Evolutionary conservation across 2,888 invertebrate species (phyloP), one percentile per base, ranked within the genome.

Genomic region (Podotricha telesiphe): DNA sequence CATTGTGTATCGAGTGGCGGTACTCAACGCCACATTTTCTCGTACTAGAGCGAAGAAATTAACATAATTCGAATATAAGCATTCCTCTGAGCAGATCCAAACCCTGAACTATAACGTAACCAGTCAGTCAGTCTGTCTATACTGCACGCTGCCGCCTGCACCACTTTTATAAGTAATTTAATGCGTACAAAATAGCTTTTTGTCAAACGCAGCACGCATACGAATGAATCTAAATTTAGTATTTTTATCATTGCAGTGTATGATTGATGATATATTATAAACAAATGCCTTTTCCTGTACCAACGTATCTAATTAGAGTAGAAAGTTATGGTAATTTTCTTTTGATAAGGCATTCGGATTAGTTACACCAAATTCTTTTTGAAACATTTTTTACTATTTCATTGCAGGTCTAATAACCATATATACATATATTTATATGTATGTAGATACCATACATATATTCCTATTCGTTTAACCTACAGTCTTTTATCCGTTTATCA

Each of bases 231-330:
- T n/a, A 66, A 67, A 67, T 61, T 55, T 19, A 67, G 37, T 59
- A 67, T 65, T 42, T 71, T 69, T 69, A 63, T 69, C 63, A 48
- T 59, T 62, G 34, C 56, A 51, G 37, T 42, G 40, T 34, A 64
- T 71, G 71, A 71, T 71, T 71, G 69, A 71, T 69, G 71, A 59
- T 58, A 47, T 56, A 62, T 63, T 53, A 68, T 53, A 69, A 58
- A 63, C 56, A 63, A 66, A 64, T 69, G 55, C 42, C 34, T 70
- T 59, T 59, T 48, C 17, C 62, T 63, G 53, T 65, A 61, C 59
- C 58, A 58, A 64, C 37, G 17, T 47, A 22, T 59, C 48, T 67
- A 61, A 42, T 68, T 50, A 65, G 47, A 51, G 65, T 47, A 66
- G 69, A 69, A 71, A 71, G 71, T 69, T 51, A 42, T 51, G 51